A percentile compares a stretch with the other conserved stretches of the same genome.
Conservation (phyloP, 53 echinoderm and acorn worm genomes). For the Holothuria leucospilota region DNA sequence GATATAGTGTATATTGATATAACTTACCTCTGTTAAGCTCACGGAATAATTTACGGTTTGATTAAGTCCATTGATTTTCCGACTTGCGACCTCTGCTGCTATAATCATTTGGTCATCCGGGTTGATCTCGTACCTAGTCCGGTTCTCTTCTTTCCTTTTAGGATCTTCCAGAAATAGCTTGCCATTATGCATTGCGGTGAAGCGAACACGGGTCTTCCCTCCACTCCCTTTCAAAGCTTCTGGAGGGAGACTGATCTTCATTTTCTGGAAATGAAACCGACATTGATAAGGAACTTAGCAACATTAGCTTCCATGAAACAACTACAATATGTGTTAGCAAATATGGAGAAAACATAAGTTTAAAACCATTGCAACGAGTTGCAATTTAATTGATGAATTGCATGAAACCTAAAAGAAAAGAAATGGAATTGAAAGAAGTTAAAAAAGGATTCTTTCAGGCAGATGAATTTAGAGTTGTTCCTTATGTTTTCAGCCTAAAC, state of each 20-base stretch:
- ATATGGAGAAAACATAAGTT: no score
- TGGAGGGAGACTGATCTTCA: conserved; percentile 31
- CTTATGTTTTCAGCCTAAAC: no score
- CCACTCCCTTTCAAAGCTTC: neutral
- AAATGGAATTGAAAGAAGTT: no score
- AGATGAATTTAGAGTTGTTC: no score
- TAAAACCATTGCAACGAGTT: no score
- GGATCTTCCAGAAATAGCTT: conserved; percentile 15
- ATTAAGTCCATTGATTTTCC: neutral
- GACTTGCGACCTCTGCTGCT: conserved; percentile 8
- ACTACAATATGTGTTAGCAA: no score
- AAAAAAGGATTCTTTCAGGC: no score
- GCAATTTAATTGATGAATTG: no score
- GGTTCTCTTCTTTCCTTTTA: neutral
- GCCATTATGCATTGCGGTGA: conserved; percentile 31
- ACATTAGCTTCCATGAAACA: no score
- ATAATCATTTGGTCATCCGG: conserved; percentile 26
- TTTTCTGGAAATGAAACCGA: neutral
- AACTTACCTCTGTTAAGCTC: conserved; percentile 1
- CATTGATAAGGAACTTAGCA: no score
- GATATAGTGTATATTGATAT: neutral
- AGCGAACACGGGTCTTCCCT: conserved; percentile 21
- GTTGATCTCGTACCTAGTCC: neutral
- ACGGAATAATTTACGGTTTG: conserved; percentile 35
- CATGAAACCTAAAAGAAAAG: no score